Evolutionary conservation across 2,113 vertebrate genomes (phyloP), one percentile per base, ranked within the genome.

Genomic region (Thermophis baileyi): DNA sequence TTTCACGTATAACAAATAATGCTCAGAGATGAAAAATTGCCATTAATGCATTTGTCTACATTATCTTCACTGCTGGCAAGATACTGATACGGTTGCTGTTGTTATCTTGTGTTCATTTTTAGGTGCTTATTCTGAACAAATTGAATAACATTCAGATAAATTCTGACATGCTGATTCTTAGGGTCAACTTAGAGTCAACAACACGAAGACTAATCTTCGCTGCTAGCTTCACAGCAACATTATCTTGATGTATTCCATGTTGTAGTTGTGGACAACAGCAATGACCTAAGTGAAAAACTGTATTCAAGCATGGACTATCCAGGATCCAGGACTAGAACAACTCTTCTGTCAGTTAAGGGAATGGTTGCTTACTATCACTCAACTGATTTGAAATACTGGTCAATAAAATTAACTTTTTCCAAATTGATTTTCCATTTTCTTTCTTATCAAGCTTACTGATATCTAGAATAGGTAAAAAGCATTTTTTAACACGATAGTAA

Each of bases 331-430:
- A 35, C 93, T 16, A 69, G 54, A 94, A 92, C 18, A 89, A n/a
- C 44, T 6, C 0, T 10, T 25, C 1, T 55, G 40, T 40, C 25
- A 55, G 81, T 22, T 22, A 54, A 93, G 46, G 9, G 51, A 89
- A n/a, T 24, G 3, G 22, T 89, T 0, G 1, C 6, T 57, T 74
- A 35, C 24, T 85, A 85, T 49, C 22, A 18, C 22, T 47, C 40
- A 89, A 49, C n/a, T 93, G 92, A 9, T 95, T 94, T 92, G 24
- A 89, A 22, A 90, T 89, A 40, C 0, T 91, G 93, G 11, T 96
- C 74, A 95, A 96, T 96, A 96, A 96, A 97, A 46, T 85, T 86
- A 2, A 92, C 91, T 93, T 57, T 93, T 94, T 49, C 92, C 88
- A 95, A 94, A 81, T 91, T 93, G 18, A 12, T 18, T n/a, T 50